Base-by-base conservation (phyloP, 1,140 invertebrate species). In the Listronotus bonariensis region DNA sequence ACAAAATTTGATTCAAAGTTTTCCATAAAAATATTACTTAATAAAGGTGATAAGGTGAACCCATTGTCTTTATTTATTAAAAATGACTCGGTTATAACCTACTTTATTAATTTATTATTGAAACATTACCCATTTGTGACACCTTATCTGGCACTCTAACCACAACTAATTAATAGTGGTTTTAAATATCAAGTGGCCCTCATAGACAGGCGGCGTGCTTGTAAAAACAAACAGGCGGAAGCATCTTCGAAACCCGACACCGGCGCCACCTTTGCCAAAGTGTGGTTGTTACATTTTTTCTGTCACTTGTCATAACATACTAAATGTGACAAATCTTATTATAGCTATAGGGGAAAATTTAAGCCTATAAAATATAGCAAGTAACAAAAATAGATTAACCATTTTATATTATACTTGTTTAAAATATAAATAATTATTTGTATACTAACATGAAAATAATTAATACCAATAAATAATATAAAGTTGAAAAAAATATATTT, bases 211-310 rank as follows among this genome's bases (percentile, higher is more conserved):
- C 46, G 15, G n/a, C 31, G 42, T 20, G 42, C 45, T 48, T 36
- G 45, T 59, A 59, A 59, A 46, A 59, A 59, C 56, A 59, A 59
- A 59, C 56, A 38, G 46, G 34, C 56, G 56, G 56, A 59, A 59
- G 43, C 56, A 32, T 48, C 56, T 48, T 20, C 10, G 56, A 17
- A 59, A 59, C 56, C 14, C 42, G 31, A 59, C 34, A 59, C 56
- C 45, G 56, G 56, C 56, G 56, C 43, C 56, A 56, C 38, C 53
- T 53, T 53, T 34, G 31, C 14, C 51, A 53, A 53, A 53, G 32
- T 43, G 53, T 43, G n/a, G n/a, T 41, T 43, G 41, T 43, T 43
- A 56, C 41, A 56, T 15, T 56, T 42, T 36, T 56, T 43, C 51
- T 43, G 53, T 56, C 38, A 43, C 53, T 56, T 56, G 53, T 56